Base-by-base conservation (phyloP, 37 sponge, comb jelly and placozoan species). In the Sycon ciliatum region DNA sequence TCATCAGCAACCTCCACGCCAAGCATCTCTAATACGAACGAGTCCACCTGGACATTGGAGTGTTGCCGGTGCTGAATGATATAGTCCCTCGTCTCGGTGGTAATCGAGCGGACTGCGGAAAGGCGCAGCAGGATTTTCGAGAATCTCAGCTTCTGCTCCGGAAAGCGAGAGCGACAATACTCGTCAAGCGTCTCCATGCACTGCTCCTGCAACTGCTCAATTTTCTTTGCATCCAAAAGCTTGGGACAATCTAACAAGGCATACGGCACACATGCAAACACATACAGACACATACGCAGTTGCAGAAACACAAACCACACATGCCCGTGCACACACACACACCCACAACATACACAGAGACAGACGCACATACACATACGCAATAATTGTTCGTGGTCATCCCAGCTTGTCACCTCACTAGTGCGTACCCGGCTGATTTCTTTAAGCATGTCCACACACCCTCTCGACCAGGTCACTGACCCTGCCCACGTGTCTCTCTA, bases 111-210 rank as follows among this genome's bases (percentile, higher is more conserved):
- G 66, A 91, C 66, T 22, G 82, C 78, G n/a, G 82, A 66, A 4
- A 91, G 74, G 27, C 88, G 82, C 28, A 91, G 83, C 26, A 91
- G 66, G 0, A 91, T 78, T 34, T 81, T 80, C 0, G 89, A 75
- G 39, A 91, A 87, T 9, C 92, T 65, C 42, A 74, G 88, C 5
- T 77, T 80, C 32, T 86, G 57, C 23, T 72, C 74, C 1, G 92
- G 85, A 57, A 79, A 84, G 36, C 68, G 67, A 34, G 68, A 61
- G 55, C 76, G 76, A 57, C 69, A 71, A 53, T 85, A 75, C 20
- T 32, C 75, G 67, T 87, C 83, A n/a, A 91, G 72, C n/a, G 78
- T 57, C 28, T 78, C 70, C 34, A 87, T 73, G 26, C 80, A 70
- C 39, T 82, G 89, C 60, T 91, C 82, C 65, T 84, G 92, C 46